Evolutionary conservation across 2,888 invertebrate species (phyloP).

Genomic region (Linyphia triangularis): DNA sequence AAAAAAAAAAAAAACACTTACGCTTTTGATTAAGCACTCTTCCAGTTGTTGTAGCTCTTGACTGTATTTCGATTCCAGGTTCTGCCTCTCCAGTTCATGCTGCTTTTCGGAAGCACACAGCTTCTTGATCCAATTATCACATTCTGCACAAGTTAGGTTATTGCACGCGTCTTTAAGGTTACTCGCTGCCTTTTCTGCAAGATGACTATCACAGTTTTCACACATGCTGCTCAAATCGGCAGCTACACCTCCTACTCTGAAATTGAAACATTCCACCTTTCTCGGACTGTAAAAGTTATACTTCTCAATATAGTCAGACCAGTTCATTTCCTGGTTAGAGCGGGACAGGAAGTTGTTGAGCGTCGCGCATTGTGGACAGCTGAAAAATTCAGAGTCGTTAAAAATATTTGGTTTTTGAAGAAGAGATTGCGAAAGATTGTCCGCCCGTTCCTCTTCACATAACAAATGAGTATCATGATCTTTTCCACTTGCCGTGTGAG

Average conservation of each 20-base stretch:
- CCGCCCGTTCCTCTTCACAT: neutral
- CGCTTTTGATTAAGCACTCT: constrained; percentile 42
- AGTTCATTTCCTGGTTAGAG: constrained; percentile 10
- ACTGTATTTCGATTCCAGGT: constrained; percentile 24
- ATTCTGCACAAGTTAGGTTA: constrained; percentile 36
- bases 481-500: neutral
- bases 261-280: neutral
- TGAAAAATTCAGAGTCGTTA: constrained; percentile 6
- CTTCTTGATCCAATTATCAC: constrained; percentile 44
- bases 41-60: constrained; percentile 46
- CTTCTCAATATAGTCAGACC: constrained; percentile 30
- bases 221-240: neutral
- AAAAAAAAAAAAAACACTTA: too few species aligned
- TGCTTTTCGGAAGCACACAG: constrained; percentile 38
- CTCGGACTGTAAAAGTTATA: constrained; percentile 35
- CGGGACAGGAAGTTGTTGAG: constrained; percentile 14
- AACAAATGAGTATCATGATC: neutral
- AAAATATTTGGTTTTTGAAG: neutral
- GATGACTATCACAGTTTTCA: constrained; percentile 4
- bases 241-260: neutral
- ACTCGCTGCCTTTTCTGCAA: neutral
- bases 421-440: neutral
- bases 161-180: constrained; percentile 31
- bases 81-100: constrained; percentile 28
- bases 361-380: constrained; percentile 32